phyloP scores from a whole-genome alignment of 2,797 vertebrate species.

The Diplodus puntazzo region DNA sequence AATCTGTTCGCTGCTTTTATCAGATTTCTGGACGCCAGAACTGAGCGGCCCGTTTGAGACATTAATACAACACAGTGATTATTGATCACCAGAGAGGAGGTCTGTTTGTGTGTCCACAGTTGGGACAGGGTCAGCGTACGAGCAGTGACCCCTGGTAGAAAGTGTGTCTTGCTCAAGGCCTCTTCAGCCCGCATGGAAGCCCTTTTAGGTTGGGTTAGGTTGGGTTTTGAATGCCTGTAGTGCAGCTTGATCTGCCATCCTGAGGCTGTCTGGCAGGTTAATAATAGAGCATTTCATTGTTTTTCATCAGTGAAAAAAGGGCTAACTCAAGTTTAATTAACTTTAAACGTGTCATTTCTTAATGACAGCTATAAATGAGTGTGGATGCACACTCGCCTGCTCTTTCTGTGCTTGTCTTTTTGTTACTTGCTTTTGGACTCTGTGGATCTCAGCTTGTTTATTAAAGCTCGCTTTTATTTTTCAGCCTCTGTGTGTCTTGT shows the following conservation, averaged over 20 bases:
- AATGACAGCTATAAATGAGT: too few relatives aligned
- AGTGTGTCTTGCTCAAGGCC: slow-evolving; percentile 1
- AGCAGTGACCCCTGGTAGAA: background rate
- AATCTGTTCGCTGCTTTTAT: background rate
- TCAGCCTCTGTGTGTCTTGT: background rate
- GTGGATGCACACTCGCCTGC: too few relatives aligned
- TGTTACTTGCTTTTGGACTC: too few relatives aligned
- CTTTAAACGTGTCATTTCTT: too few relatives aligned
- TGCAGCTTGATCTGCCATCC: slow-evolving; percentile 2
- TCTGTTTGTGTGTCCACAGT: slow-evolving; percentile 21
- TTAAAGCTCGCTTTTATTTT: too few relatives aligned
- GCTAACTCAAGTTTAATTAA: too few relatives aligned
- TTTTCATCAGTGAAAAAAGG: too few relatives aligned
- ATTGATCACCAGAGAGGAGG: slow-evolving; percentile 9
- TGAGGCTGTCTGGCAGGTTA: background rate
- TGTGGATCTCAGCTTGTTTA: too few relatives aligned
- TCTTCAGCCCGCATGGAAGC: slow-evolving; percentile 9
- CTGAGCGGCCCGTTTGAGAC: background rate
- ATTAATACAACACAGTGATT: slow-evolving; percentile 29
- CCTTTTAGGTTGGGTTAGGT: background rate
- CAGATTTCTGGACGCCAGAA: slow-evolving; percentile 17
- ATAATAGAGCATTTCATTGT: too few relatives aligned
- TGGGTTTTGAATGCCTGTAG: background rate
- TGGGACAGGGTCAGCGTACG: background rate
- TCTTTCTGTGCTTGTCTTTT: too few relatives aligned